Evolutionary conservation across 2,113 vertebrate genomes (phyloP).

Genomic region (Calidris pygmaea): DNA sequence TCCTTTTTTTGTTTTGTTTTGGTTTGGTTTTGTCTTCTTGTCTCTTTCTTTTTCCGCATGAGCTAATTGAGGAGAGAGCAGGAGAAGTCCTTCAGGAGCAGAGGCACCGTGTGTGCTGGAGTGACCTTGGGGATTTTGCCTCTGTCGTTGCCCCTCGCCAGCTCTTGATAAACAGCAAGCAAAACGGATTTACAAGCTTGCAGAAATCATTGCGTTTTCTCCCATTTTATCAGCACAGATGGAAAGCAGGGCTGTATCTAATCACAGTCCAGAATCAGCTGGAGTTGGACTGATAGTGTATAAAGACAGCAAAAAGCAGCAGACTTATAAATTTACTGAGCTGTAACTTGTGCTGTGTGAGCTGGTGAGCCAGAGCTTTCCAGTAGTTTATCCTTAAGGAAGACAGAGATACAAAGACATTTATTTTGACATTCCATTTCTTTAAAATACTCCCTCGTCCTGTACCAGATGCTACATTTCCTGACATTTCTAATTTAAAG

Average conservation of each 20-base stretch:
- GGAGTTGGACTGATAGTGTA: constrained; percentile 1
- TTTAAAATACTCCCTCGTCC: constrained; percentile 20
- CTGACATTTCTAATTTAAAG: neutral
- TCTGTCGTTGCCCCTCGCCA: neutral
- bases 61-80: neutral
- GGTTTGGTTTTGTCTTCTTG: neutral
- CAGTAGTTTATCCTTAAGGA: constrained; percentile 15
- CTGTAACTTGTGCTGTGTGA: neutral
- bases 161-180: neutral
- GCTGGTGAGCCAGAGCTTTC: neutral
- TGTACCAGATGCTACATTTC: neutral
- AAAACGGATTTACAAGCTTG: neutral
- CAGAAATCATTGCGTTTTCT: constrained; percentile 20
- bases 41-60: neutral
- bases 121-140: neutral
- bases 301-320: constrained; percentile 27
- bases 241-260: constrained; percentile 34
- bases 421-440: constrained; percentile 18
- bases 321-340: neutral
- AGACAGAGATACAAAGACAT: constrained; percentile 4
- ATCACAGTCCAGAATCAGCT: constrained; percentile 60
- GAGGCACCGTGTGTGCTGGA: neutral
- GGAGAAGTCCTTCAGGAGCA: neutral
- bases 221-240: constrained; percentile 43
- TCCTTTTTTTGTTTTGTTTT: neutral